Evolutionary conservation across 2,888 invertebrate genomes (phyloP).

Genomic region (Polyommatus icarus): DNA sequence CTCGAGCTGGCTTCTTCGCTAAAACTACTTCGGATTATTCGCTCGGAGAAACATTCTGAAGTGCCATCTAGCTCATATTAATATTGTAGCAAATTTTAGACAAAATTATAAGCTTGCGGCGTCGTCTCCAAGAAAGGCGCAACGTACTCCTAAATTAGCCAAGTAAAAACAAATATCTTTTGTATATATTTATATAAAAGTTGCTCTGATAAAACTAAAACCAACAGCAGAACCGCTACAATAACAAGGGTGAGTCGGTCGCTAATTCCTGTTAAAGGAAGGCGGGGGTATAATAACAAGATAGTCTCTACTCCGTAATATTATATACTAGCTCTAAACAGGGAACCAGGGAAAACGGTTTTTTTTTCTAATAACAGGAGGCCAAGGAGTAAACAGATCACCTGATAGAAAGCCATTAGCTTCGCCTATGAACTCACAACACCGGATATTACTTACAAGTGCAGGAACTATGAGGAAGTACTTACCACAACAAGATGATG

Average conservation of each 20-base stretch:
- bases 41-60: neutral
- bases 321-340: constrained; percentile 50
- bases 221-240: constrained; percentile 41
- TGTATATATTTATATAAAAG: neutral
- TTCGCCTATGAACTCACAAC: neutral
- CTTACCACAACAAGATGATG: neutral
- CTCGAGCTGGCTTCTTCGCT: constrained; percentile 1
- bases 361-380: neutral
- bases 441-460: too few relatives aligned
- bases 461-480: neutral
- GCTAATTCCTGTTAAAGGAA: constrained; percentile 53
- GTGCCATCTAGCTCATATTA: neutral
- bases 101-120: neutral
- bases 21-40: constrained; percentile 3
- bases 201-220: constrained; percentile 34
- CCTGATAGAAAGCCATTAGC: too few relatives aligned
- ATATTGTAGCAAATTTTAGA: neutral
- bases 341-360: neutral
- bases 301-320: constrained; percentile 59
- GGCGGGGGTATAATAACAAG: constrained; percentile 54
- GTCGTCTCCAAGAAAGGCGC: neutral
- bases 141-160: neutral
- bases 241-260: constrained; percentile 46
- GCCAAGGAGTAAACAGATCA: neutral
- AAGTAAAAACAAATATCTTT: neutral